Evolutionary conservation across 2,888 invertebrate species (phyloP).

Genomic region (Ctenicera cuprea): DNA sequence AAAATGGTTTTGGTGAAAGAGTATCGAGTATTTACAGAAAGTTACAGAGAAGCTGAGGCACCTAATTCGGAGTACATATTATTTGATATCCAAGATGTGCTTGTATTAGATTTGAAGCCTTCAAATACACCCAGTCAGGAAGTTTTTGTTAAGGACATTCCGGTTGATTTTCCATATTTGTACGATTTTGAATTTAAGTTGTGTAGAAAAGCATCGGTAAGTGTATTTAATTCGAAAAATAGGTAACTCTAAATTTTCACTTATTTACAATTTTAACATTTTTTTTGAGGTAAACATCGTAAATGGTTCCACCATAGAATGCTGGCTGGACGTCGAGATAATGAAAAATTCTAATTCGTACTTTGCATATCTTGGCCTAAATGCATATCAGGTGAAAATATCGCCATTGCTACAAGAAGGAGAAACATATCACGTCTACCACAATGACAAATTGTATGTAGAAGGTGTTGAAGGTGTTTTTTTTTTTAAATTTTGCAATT

Average conservation of each 20-base stretch:
- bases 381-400: constrained; percentile 39
- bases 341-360: background rate
- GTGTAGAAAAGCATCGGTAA: constrained; percentile 33
- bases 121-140: background rate
- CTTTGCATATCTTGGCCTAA: constrained; percentile 33
- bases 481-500: too few species aligned
- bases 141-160: background rate
- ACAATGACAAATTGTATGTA: constrained; percentile 38
- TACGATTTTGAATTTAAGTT: constrained; percentile 44
- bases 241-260: background rate
- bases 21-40: constrained; percentile 54
- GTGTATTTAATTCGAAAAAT: constrained; percentile 17
- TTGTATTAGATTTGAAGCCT: constrained; percentile 28
- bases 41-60: constrained; percentile 46
- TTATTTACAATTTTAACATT: too few species aligned
- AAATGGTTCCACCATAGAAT: constrained; percentile 20
- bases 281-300: constrained; percentile 42
- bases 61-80: constrained; percentile 53
- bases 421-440: constrained; percentile 34
- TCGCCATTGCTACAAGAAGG: constrained; percentile 29
- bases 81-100: constrained; percentile 48
- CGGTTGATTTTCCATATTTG: constrained; percentile 22
- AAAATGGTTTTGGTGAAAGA: constrained; percentile 52
- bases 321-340: constrained; percentile 44
- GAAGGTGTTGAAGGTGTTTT: too few species aligned